Conservation (phyloP, 2,888 invertebrate genomes). For the Nasonia oneida region DNA sequence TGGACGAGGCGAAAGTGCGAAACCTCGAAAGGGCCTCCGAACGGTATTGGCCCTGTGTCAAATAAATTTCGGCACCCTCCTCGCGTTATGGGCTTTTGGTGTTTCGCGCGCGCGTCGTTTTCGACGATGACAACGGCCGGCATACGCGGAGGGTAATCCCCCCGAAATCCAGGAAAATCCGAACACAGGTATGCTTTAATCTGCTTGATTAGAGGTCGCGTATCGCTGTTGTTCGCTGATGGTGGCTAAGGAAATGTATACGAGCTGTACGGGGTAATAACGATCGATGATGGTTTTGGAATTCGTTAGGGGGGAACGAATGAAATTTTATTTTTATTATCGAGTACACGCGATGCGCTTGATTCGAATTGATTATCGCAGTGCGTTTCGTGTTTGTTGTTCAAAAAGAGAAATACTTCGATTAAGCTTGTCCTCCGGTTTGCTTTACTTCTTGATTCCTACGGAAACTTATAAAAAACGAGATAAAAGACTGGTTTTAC, state of each 20-base stretch:
- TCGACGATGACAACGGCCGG: conserved; percentile 3
- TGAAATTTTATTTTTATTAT: conserved; percentile 22
- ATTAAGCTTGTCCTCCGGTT: not conserved
- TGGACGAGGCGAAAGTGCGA: not conserved
- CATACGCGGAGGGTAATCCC: not conserved
- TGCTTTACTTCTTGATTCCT: conserved; percentile 32
- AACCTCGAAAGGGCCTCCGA: not conserved
- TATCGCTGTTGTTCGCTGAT: not conserved
- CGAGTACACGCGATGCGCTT: not conserved
- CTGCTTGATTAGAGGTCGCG: conserved; percentile 53
- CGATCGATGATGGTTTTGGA: not conserved
- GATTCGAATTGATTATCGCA: not conserved
- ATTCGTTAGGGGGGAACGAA: not conserved
- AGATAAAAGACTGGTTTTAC: conserved; percentile 67
- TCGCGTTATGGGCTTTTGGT: conserved; percentile 40
- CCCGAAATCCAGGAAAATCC: conserved; percentile 22
- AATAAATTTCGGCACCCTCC: conserved; percentile 41
- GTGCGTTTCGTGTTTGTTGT: not conserved
- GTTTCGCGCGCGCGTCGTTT: not conserved
- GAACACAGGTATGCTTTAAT: conserved; percentile 35
- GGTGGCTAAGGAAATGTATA: not conserved
- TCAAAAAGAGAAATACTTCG: not conserved
- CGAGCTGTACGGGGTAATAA: not conserved
- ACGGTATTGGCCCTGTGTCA: not conserved
- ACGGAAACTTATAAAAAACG: conserved; percentile 52